Conservation (phyloP, 2,888 invertebrate species). For the Clanis bilineata region DNA sequence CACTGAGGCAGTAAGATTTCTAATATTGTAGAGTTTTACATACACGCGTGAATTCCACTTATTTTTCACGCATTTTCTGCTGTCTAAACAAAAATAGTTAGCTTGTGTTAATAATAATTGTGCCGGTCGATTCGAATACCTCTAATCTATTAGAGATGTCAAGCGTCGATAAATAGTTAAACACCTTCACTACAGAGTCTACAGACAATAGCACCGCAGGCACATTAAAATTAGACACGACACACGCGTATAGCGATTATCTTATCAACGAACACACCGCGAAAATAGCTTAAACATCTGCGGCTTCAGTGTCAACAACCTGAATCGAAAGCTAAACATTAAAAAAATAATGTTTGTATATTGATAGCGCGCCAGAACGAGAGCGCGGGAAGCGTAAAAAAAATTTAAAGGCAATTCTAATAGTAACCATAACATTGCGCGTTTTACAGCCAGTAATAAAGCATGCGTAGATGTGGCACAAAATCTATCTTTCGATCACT, state of each 20-base stretch:
- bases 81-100: background rate
- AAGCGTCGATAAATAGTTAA: background rate
- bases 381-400: constrained; percentile 22
- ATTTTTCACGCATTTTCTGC: background rate
- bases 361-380: constrained; percentile 25
- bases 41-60: background rate
- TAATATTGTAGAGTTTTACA: background rate
- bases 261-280: background rate
- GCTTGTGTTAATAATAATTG: background rate
- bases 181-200: background rate
- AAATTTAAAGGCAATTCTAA: constrained; percentile 21
- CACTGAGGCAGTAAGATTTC: too few relatives aligned
- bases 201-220: background rate
- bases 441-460: constrained; percentile 6
- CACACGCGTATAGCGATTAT: background rate
- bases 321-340: constrained; percentile 33
- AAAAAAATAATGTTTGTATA: constrained; percentile 27
- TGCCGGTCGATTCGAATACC: too few relatives aligned
- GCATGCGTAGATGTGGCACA: background rate
- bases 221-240: background rate
- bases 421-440: constrained; percentile 10
- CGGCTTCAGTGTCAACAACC: constrained; percentile 33
- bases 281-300: constrained; percentile 22
- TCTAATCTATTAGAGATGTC: background rate
- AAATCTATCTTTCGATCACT: background rate